These are phyloP conservation scores for Protobothrops flavoviridis DNA, from an alignment of 2,113 vertebrate genomes.

Conservation along the genomic window DNA sequence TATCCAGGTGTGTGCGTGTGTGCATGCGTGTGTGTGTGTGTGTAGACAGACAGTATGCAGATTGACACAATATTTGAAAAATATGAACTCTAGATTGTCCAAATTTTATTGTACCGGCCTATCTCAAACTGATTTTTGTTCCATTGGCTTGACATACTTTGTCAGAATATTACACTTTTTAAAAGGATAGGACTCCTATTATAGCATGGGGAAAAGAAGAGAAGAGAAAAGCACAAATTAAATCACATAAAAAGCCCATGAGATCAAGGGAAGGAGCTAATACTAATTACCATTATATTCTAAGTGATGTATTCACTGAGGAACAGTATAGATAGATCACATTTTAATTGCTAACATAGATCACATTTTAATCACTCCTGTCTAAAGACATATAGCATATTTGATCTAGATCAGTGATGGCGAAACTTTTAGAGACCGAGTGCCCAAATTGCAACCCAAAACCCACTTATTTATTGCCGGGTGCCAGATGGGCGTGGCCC, in stretches of 20 bases:
- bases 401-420: neutral
- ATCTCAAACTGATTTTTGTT: neutral
- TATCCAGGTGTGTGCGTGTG: neutral
- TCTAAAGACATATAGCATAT: neutral
- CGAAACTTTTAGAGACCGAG: no score
- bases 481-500: no score
- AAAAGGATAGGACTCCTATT: neutral
- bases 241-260: neutral
- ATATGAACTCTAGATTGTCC: neutral
- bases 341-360: neutral
- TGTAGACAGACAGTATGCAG: neutral
- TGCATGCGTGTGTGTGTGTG: no score
- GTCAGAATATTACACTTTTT: neutral
- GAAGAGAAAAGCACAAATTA: neutral
- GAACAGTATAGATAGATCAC: neutral
- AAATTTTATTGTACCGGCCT: neutral
- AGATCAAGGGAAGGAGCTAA: neutral
- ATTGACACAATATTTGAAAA: neutral
- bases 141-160: neutral
- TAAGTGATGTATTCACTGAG: neutral
- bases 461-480: no score
- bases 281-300: neutral
- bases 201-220: neutral
- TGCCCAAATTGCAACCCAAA: no score
- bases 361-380: neutral